These are phyloP conservation scores for Indri indri DNA, from an alignment of 2,113 vertebrate species.

Conservation along the genomic window DNA sequence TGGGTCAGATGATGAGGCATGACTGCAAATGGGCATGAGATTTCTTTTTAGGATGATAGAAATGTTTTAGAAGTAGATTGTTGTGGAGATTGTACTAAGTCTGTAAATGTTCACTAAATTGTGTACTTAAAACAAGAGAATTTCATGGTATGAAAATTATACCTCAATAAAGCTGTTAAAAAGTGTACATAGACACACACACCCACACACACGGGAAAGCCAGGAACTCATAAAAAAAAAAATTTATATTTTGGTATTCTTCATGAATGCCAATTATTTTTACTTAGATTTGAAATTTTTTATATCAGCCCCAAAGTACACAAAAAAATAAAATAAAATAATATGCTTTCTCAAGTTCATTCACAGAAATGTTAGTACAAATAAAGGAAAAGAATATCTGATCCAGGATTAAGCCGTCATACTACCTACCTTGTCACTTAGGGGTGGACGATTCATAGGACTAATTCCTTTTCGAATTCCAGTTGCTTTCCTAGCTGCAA, in stretches of 20 bases:
- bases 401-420: neutral
- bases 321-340: slow-evolving; percentile 29
- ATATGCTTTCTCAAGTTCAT: neutral
- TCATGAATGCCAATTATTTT: neutral
- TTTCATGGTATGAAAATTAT: neutral
- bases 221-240: neutral
- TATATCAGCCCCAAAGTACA: neutral
- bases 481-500: slow-evolving; percentile 90
- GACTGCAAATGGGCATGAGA: neutral
- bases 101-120: neutral
- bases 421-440: slow-evolving; percentile 88
- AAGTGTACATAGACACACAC: neutral
- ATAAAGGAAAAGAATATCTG: neutral
- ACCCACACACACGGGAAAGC: neutral
- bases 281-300: slow-evolving; percentile 16
- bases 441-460: slow-evolving; percentile 89
- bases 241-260: neutral
- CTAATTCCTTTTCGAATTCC: slow-evolving; percentile 88
- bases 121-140: neutral
- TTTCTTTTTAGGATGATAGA: neutral
- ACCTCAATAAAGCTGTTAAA: neutral
- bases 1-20: neutral
- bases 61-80: slow-evolving; percentile 1
- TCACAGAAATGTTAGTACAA: slow-evolving; percentile 33
- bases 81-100: neutral